These are phyloP conservation scores for Episyrphus balteatus DNA, from an alignment of 1,140 invertebrate genomes.

Conservation along the genomic window DNA sequence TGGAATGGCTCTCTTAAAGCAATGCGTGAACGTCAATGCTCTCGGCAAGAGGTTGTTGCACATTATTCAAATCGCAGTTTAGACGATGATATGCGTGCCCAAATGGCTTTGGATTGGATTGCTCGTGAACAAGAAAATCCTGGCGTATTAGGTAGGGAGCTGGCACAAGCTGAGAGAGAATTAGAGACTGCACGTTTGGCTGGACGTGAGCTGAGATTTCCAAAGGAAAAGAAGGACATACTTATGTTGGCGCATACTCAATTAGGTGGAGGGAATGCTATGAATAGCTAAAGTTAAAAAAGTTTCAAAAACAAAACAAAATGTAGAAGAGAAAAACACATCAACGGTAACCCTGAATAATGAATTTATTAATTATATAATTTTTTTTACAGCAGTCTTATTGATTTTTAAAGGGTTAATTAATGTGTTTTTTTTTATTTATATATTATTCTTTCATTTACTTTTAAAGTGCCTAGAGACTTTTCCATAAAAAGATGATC, in stretches of 20 bases:
- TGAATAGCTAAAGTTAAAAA: constrained; percentile 23
- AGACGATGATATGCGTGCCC: constrained; percentile 90
- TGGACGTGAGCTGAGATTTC: constrained; percentile 81
- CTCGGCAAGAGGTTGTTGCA: constrained; percentile 88
- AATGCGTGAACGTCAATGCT: constrained; percentile 86
- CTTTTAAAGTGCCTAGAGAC: too few species aligned
- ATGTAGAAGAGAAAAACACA: background rate
- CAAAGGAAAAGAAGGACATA: constrained; percentile 93
- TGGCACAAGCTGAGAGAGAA: constrained; percentile 75
- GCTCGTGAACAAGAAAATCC: constrained; percentile 71
- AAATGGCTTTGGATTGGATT: constrained; percentile 95
- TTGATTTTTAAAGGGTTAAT: background rate
- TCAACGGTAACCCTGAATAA: background rate
- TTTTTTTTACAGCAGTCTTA: background rate
- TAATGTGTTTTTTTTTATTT: background rate
- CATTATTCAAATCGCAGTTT: constrained; percentile 83
- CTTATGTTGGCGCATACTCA: constrained; percentile 76
- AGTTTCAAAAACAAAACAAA: background rate
- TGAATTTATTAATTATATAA: background rate
- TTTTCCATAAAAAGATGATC: too few species aligned
- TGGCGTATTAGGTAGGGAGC: constrained; percentile 68
- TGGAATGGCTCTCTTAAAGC: constrained; percentile 92
- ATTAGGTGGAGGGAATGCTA: constrained; percentile 42
- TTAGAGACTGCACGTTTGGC: constrained; percentile 80
- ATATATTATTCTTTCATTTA: too few species aligned